Percentiles rank a stretch among this genome's conserved stretches.
Evolutionary conservation across 2,888 invertebrate species (phyloP).

Genomic region (Cantharis rufa): DNA sequence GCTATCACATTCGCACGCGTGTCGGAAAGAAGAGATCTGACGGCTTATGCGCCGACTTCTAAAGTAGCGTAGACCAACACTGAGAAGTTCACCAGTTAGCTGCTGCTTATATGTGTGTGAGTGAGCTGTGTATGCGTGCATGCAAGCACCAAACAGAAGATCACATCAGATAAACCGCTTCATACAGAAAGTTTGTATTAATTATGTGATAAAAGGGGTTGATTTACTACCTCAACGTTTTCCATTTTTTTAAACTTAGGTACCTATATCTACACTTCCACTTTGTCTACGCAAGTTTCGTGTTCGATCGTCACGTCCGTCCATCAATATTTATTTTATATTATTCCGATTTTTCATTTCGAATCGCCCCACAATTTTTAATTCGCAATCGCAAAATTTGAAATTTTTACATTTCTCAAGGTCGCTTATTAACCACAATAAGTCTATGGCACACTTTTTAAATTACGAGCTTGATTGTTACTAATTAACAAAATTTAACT

Average conservation of each 20-base stretch:
- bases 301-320: background rate
- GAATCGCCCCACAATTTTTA: background rate
- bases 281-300: background rate
- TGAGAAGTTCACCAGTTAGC: constrained; percentile 43
- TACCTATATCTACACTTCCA: background rate
- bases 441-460: background rate
- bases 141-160: constrained; percentile 32
- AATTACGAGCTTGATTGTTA: background rate
- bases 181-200: constrained; percentile 36
- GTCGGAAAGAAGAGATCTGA: constrained; percentile 37
- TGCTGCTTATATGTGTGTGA: constrained; percentile 46
- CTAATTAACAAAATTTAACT: background rate
- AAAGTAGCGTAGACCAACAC: constrained; percentile 42
- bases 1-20: constrained; percentile 37
- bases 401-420: background rate
- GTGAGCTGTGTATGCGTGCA: constrained; percentile 43
- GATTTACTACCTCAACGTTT: background rate
- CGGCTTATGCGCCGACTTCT: constrained; percentile 36
- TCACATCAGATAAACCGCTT: constrained; percentile 40
- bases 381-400: background rate
- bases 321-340: background rate
- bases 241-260: background rate
- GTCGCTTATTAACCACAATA: background rate
- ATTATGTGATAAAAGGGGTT: constrained; percentile 11
- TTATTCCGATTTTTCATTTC: background rate